Evolutionary conservation across 1,140 invertebrate genomes (phyloP).

Genomic region (Whitmania pigra): DNA sequence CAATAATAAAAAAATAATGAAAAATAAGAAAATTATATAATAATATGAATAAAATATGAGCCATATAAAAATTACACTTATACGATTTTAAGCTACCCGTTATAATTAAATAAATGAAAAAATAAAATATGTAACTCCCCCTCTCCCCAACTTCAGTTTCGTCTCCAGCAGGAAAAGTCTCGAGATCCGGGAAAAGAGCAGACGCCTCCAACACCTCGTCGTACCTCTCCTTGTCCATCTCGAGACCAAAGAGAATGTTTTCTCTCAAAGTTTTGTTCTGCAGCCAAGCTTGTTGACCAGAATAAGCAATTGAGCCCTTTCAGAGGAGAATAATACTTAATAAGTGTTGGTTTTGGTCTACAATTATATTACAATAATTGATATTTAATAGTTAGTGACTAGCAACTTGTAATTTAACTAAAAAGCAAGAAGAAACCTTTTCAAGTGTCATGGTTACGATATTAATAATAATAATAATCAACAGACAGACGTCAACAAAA

Average conservation of each 20-base stretch:
- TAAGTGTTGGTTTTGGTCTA: too few species aligned
- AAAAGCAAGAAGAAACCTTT: too few species aligned
- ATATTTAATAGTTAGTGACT: too few species aligned
- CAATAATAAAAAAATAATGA: not conserved
- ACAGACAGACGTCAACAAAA: too few species aligned
- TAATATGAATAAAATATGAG: not conserved
- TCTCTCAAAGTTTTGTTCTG: conserved; percentile 58
- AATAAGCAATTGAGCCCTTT: conserved; percentile 49
- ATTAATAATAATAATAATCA: too few species aligned
- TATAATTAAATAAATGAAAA: not conserved
- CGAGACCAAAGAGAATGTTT: conserved; percentile 54
- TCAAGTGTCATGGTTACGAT: too few species aligned
- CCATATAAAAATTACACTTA: not conserved
- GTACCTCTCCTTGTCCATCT: conserved; percentile 46
- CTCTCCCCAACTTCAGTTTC: conserved; percentile 47
- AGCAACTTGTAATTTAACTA: too few species aligned
- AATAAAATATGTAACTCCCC: conserved; percentile 25
- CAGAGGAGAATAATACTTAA: too few species aligned
- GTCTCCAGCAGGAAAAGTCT: conserved; percentile 54
- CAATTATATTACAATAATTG: too few species aligned
- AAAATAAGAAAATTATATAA: not conserved
- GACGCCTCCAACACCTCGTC: conserved; percentile 42
- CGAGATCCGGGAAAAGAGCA: conserved; percentile 55
- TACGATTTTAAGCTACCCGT: not conserved
- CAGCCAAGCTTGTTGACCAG: conserved; percentile 67